These are phyloP conservation scores for Apodemia hepburni DNA, from an alignment of 2,888 invertebrate species.

Conservation along the genomic window DNA sequence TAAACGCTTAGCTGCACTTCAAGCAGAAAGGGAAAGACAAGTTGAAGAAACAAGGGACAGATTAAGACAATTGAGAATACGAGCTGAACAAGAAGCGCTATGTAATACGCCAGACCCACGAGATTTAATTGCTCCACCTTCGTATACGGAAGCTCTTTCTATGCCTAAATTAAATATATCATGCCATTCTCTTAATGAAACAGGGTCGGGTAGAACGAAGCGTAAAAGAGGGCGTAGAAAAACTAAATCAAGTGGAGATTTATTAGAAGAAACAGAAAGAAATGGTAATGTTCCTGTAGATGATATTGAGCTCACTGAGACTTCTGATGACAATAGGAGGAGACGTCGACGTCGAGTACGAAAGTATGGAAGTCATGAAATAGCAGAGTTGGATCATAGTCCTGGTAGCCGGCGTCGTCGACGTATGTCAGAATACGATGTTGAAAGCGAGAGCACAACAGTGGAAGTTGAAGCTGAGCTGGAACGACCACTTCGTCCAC, in stretches of 20 bases:
- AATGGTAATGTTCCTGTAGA: constrained; percentile 59
- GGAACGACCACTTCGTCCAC: constrained; percentile 47
- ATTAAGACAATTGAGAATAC: constrained; percentile 73
- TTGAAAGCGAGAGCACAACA: constrained; percentile 43
- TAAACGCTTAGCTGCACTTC: constrained; percentile 67
- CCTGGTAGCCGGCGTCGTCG: constrained; percentile 62
- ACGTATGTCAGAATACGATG: constrained; percentile 59
- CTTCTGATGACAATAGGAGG: constrained; percentile 42
- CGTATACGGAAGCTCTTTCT: constrained; percentile 87
- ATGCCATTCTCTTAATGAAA: constrained; percentile 75
- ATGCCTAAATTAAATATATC: constrained; percentile 85
- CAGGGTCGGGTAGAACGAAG: constrained; percentile 61
- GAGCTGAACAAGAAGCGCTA: constrained; percentile 74
- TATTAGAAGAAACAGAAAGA: constrained; percentile 67
- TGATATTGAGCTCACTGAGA: constrained; percentile 53
- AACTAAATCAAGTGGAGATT: constrained; percentile 74
- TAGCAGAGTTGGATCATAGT: constrained; percentile 64
- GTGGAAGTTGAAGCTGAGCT: constrained; percentile 58
- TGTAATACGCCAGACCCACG: constrained; percentile 84
- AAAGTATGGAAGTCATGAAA: constrained; percentile 69
- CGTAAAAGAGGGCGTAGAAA: constrained; percentile 65
- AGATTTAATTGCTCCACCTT: constrained; percentile 85
- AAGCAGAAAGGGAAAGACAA: constrained; percentile 76
- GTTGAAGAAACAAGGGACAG: constrained; percentile 80
- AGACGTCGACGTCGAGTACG: constrained; percentile 47